phyloP scores from a whole-genome alignment of 2,888 invertebrate species.

The Mythimna pallens region DNA sequence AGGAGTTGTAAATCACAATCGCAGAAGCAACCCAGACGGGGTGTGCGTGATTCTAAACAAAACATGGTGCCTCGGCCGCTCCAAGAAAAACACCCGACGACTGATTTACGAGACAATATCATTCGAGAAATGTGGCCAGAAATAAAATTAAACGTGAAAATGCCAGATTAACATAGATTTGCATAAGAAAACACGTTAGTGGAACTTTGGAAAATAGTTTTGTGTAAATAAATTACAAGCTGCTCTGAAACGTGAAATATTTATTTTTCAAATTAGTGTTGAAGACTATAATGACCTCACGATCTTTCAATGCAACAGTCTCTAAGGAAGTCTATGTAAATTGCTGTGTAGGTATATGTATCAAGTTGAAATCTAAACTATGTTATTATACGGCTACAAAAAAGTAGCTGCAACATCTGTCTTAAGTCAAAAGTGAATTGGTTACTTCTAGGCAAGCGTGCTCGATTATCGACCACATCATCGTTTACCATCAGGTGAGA shows the following conservation, averaged over 20 bases:
- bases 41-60: conserved; percentile 90
- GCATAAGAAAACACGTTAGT: conserved; percentile 70
- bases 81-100: conserved; percentile 89
- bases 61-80: conserved; percentile 82
- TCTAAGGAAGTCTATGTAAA: neutral
- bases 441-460: too few relatives aligned
- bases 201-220: conserved; percentile 64
- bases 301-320: conserved; percentile 25
- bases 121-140: conserved; percentile 87
- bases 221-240: conserved; percentile 58
- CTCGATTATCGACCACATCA: too few relatives aligned
- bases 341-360: neutral
- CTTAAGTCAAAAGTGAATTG: too few relatives aligned
- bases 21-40: conserved; percentile 81
- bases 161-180: conserved; percentile 83
- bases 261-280: conserved; percentile 40
- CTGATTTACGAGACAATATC: conserved; percentile 90
- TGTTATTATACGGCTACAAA: neutral
- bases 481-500: too few relatives aligned
- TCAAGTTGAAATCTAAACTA: neutral
- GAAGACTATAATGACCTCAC: conserved; percentile 36
- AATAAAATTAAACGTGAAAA: conserved; percentile 87
- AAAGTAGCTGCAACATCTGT: neutral
- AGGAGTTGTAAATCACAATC: conserved; percentile 85
- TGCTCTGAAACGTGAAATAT: conserved; percentile 39